Evolutionary conservation across 2,888 invertebrate species (phyloP), one percentile per base, ranked within the genome.

Genomic region (Drosophila tanythrix): DNA sequence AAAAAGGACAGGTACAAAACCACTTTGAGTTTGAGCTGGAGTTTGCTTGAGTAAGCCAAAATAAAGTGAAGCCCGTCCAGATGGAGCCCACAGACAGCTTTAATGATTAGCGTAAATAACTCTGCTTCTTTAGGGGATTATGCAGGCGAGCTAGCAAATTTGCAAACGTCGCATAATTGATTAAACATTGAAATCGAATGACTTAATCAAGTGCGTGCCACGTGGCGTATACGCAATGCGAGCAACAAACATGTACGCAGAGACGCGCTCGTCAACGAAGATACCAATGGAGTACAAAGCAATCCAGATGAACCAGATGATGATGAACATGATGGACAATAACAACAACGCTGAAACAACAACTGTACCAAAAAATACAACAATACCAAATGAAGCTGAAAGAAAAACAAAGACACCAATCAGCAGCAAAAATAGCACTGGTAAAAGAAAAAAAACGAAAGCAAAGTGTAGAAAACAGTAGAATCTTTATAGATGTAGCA

Each of bases 121-220:
- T 67, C 35, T 46, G 18, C 33, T 15, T 31, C 43, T 27, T 15
- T n/a, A 15, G 8, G 29, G 13, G 21, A 31, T 51, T 31, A 18
- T 55, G 55, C 61, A 53, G 52, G 29, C 29, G 46, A 68, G 70
- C 56, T 64, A 13, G 53, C 50, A 68, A 79, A 84, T 88, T 83
- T 71, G 83, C 89, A 76, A 90, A 75, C 86, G 73, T 66, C 76
- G 90, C 86, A 83, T 86, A 88, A 86, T 86, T 88, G 90, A 86
- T 88, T 88, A 83, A 86, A 70, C 88, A 76, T 76, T 73, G 56
- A 66, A 70, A 82, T 73, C 69, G 79, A 86, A 79, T 73, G 90
- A 81, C 89, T 88, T 86, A 83, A 86, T 90, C 90, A 86, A 83
- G 79, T 82, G 75, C 84, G 72, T 74, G 86, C 76, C 79, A 79